Base-by-base conservation (phyloP, 2,113 vertebrate species). In the Cephalopholis sonnerati region DNA sequence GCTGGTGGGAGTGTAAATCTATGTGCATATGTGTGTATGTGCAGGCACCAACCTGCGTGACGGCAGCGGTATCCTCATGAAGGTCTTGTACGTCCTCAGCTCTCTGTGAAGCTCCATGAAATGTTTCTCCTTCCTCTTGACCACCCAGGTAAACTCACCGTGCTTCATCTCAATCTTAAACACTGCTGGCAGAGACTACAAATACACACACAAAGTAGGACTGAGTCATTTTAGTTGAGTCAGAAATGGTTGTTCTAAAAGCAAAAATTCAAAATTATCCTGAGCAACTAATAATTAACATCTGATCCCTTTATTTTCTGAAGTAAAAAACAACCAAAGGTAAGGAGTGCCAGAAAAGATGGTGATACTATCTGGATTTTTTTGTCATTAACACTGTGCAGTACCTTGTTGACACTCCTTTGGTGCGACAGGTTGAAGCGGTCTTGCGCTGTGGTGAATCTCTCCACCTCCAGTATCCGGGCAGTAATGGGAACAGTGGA, bases 51-150 rank as follows among this genome's bases (percentile, higher is more conserved):
- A 99, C 98, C 97, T 98, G 92, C 95, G 96, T 11, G 97, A 97
- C 6, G 98, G 98, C 88, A 99, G 96, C 0, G 98, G 98, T 72
- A 99, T 98, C 90, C 96, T 97, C 82, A 99, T 96, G 1, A 99
- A 96, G 75, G 98, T 96, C 95, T 99, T 99, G 93, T 99, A 99
- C 20, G 96, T 96, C 74, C 97, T 94, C 75, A 99, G 95, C 86
- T 99, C 98, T 93, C 97, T 95, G 90, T 99, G 98, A 48, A 99
- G 96, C 63, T 99, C 98, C 92, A 99, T 93, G 88, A 99, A 99
- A 90, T 99, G 97, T 67, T 98, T 99, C 94, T 96, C 98, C 91
- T 99, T 99, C 89, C 97, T 97, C 92, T 99, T 99, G 18, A 99
- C 96, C 24, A 97, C 76, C 98, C 98, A 99, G 27, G 94, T 97